Evolutionary conservation across 2,797 vertebrate genomes (phyloP).

Genomic region (Xenopus petersii): DNA sequence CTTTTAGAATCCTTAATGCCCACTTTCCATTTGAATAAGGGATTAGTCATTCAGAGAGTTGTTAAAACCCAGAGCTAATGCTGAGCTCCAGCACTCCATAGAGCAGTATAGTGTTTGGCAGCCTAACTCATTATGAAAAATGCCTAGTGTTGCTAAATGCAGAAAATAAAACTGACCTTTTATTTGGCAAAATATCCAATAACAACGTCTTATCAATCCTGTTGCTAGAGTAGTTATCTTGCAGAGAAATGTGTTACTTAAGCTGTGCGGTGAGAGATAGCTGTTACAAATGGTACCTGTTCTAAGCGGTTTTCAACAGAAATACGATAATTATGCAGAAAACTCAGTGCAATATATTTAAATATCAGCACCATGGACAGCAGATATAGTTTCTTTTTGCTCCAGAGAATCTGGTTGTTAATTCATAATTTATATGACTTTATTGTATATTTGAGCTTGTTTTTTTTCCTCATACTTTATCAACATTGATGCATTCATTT

Average conservation of each 20-base stretch:
- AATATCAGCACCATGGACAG: conserved; percentile 42
- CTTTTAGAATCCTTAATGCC: too few relatives aligned
- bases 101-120: too few relatives aligned
- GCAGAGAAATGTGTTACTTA: conserved; percentile 5
- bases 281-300: background rate
- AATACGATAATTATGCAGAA: background rate
- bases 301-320: conserved; percentile 4
- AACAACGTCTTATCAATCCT: conserved; percentile 1
- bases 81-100: too few relatives aligned
- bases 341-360: background rate
- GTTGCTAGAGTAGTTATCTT: background rate
- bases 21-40: too few relatives aligned
- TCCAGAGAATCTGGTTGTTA: background rate
- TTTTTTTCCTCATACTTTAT: background rate
- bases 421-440: background rate
- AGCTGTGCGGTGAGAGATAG: background rate
- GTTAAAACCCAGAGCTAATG: too few relatives aligned
- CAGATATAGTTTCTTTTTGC: conserved; percentile 7
- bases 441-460: background rate
- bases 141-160: too few relatives aligned
- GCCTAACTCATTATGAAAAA: too few relatives aligned
- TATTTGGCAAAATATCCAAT: background rate
- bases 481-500: too few relatives aligned
- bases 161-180: too few relatives aligned
- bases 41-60: too few relatives aligned